Conservation (phyloP, 2,888 invertebrate species). For the Eupithecia abbreviata region DNA sequence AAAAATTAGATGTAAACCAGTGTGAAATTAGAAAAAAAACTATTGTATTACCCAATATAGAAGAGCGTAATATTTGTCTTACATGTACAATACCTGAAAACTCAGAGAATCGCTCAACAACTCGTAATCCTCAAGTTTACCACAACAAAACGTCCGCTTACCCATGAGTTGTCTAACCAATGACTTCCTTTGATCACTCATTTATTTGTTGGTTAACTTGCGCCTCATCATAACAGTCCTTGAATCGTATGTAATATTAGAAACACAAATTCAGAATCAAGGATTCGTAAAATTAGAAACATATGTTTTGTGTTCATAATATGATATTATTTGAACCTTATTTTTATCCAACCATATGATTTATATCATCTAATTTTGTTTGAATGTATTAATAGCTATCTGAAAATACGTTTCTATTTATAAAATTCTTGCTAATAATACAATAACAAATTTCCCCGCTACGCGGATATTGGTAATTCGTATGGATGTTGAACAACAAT, state of each 20-base stretch:
- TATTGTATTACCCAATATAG: neutral
- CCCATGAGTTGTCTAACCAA: neutral
- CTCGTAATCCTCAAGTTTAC: neutral
- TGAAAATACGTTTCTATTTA: constrained; percentile 26
- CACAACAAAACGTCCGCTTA: neutral
- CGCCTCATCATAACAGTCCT: constrained; percentile 11
- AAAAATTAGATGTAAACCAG: neutral
- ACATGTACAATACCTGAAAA: neutral
- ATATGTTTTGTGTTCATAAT: constrained; percentile 19
- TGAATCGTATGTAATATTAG: neutral
- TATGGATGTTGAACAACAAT: neutral
- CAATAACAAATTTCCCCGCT: constrained; percentile 15
- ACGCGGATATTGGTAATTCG: constrained; percentile 8
- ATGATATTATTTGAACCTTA: constrained; percentile 27
- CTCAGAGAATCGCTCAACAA: neutral
- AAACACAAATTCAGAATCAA: constrained; percentile 2
- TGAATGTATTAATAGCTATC: constrained; percentile 18
- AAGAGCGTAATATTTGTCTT: neutral
- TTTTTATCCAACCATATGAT: constrained; percentile 14
- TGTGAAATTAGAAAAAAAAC: neutral
- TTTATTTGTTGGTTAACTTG: neutral
- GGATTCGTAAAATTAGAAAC: constrained; percentile 26
- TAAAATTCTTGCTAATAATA: constrained; percentile 9
- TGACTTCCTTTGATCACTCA: constrained; percentile 3
- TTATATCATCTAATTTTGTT: constrained; percentile 20